Conservation (phyloP, 2,888 invertebrate genomes). For the Athalia rosae region DNA sequence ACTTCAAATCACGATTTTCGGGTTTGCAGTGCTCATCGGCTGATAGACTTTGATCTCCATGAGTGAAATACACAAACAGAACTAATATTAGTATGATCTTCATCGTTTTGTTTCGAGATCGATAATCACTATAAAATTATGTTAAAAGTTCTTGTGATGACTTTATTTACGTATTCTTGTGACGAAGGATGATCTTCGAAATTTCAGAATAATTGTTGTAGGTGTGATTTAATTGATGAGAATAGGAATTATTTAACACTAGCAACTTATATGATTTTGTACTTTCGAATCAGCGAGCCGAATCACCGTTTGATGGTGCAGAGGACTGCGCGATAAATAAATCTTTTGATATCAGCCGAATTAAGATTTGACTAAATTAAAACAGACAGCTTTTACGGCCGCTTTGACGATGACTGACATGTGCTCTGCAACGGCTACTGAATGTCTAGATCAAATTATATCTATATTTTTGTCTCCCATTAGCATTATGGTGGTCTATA, state of each 20-base stretch:
- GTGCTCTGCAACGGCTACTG: slow-evolving; percentile 43
- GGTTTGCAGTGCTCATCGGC: neutral
- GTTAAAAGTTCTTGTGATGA: no score
- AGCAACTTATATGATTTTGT: neutral
- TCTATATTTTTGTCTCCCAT: neutral
- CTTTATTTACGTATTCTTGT: no score
- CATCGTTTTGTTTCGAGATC: neutral
- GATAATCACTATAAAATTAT: neutral
- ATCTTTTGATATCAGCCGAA: slow-evolving; percentile 12
- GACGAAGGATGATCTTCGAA: no score
- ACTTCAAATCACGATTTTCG: neutral
- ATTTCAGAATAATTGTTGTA: no score
- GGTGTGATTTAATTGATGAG: no score
- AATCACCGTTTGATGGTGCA: slow-evolving; percentile 6
- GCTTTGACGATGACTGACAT: slow-evolving; percentile 64
- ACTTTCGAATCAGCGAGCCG: slow-evolving; percentile 13
- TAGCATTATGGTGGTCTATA: neutral
- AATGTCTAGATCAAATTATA: slow-evolving; percentile 28
- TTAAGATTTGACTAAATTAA: slow-evolving; percentile 54
- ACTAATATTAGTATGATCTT: slow-evolving; percentile 5
- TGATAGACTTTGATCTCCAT: neutral
- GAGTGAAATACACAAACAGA: neutral
- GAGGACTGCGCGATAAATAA: slow-evolving; percentile 25
- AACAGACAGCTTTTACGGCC: slow-evolving; percentile 65
- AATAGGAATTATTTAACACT: no score